phyloP scores from a whole-genome alignment of 2,113 vertebrate genomes.

The Candoia aspera region DNA sequence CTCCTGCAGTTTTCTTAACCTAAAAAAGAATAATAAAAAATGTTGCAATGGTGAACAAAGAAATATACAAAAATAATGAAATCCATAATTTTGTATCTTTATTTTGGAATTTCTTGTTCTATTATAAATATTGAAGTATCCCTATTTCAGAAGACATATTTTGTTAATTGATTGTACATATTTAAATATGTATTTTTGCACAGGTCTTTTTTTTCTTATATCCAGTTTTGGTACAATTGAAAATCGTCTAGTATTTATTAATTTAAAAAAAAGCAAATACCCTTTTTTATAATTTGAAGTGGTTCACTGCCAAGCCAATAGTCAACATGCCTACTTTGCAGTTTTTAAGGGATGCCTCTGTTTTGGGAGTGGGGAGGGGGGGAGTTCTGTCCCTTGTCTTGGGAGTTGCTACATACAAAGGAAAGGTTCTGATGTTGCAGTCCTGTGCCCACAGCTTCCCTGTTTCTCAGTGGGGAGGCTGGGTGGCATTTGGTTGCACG shows the following conservation, averaged over 20 bases:
- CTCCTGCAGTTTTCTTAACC: slow-evolving; percentile 85
- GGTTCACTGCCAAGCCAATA: slow-evolving; percentile 99
- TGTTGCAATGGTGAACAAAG: slow-evolving; percentile 84
- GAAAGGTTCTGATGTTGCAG: not conserved
- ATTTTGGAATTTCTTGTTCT: slow-evolving; percentile 86
- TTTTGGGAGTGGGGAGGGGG: slow-evolving; percentile 49
- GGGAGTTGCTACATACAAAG: slow-evolving; percentile 65
- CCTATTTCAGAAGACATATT: slow-evolving; percentile 99
- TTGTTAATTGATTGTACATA: slow-evolving; percentile 99
- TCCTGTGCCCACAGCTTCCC: not conserved
- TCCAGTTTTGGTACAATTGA: slow-evolving; percentile 97
- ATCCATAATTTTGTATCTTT: slow-evolving; percentile 83
- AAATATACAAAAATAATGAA: slow-evolving; percentile 75
- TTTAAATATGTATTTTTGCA: slow-evolving; percentile 99
- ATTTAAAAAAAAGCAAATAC: slow-evolving; percentile 86
- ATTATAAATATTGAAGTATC: slow-evolving; percentile 94
- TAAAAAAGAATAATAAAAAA: slow-evolving; percentile 67
- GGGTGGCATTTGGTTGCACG: not conserved
- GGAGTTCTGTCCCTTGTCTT: slow-evolving; percentile 70
- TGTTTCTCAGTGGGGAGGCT: not conserved
- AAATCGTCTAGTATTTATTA: slow-evolving; percentile 98
- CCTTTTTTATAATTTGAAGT: slow-evolving; percentile 92
- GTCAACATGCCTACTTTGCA: slow-evolving; percentile 81
- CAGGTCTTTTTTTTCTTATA: slow-evolving; percentile 95
- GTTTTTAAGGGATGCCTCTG: slow-evolving; percentile 70